Percentiles rank a stretch among this genome's conserved stretches.
phyloP scores from a whole-genome alignment of 2,888 invertebrate genomes.

The Erebia ligea region DNA sequence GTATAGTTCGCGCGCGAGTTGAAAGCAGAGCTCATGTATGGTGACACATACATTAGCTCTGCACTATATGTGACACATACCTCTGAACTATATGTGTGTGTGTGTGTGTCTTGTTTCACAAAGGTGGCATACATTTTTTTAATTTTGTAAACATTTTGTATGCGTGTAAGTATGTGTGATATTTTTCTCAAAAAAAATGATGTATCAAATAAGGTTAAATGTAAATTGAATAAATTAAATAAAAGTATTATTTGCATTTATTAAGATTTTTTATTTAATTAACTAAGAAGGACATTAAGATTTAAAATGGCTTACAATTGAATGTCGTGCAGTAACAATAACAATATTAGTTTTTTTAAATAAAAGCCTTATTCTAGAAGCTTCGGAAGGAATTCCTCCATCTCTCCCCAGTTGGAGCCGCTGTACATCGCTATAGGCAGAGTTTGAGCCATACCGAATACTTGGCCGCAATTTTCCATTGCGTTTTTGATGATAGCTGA shows the following conservation, averaged over 20 bases:
- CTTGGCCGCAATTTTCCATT: slow-evolving; percentile 64
- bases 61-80: too few species aligned
- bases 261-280: neutral
- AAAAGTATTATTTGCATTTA: neutral
- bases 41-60: too few species aligned
- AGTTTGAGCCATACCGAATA: slow-evolving; percentile 53
- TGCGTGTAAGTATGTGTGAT: neutral
- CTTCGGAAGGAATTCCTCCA: slow-evolving; percentile 42
- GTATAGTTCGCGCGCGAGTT: too few species aligned
- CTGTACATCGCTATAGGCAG: slow-evolving; percentile 62
- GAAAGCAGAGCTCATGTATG: too few species aligned
- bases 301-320: too few species aligned
- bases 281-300: too few species aligned
- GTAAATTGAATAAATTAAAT: neutral
- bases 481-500: slow-evolving; percentile 59
- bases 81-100: too few species aligned
- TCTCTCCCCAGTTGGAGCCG: slow-evolving; percentile 63
- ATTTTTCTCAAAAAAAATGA: neutral
- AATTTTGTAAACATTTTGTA: neutral
- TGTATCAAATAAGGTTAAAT: neutral
- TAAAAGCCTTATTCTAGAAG: neutral
- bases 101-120: too few species aligned
- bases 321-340: neutral
- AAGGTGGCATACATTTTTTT: too few species aligned
- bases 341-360: neutral